Conservation (phyloP, 2,888 invertebrate species). For the Sipunculus nudus region DNA sequence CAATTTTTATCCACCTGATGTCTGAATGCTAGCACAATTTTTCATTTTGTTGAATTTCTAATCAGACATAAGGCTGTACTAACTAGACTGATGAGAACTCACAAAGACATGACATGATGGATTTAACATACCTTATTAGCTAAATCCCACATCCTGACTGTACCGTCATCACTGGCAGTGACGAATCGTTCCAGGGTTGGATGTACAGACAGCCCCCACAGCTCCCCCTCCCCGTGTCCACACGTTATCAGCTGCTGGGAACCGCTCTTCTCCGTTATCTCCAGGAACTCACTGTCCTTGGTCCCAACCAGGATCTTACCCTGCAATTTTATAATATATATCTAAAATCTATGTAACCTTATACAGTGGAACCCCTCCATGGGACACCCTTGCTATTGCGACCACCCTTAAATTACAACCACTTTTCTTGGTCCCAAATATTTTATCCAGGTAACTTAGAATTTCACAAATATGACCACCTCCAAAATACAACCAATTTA, state of each 20-base stretch:
- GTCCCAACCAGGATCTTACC: constrained; percentile 66
- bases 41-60: no score
- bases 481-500: no score
- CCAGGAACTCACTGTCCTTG: constrained; percentile 60
- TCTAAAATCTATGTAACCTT: no score
- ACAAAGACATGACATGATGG: no score
- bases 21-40: no score
- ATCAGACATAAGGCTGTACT: no score
- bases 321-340: constrained; percentile 36
- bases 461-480: no score
- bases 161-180: constrained; percentile 65
- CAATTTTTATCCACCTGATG: no score
- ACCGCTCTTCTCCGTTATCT: constrained; percentile 63
- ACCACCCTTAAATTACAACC: no score
- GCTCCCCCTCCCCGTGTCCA: constrained; percentile 65
- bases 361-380: not conserved
- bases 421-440: no score
- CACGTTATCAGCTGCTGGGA: constrained; percentile 51
- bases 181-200: constrained; percentile 54
- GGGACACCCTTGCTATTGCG: not conserved
- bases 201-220: constrained; percentile 65
- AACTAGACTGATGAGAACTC: no score
- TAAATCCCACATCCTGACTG: constrained; percentile 62
- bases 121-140: constrained; percentile 60
- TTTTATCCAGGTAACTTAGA: no score